Percentiles rank a stretch among this genome's conserved stretches.
Conservation (phyloP, 2,113 vertebrate genomes). For the Paramisgurnus dabryanus region DNA sequence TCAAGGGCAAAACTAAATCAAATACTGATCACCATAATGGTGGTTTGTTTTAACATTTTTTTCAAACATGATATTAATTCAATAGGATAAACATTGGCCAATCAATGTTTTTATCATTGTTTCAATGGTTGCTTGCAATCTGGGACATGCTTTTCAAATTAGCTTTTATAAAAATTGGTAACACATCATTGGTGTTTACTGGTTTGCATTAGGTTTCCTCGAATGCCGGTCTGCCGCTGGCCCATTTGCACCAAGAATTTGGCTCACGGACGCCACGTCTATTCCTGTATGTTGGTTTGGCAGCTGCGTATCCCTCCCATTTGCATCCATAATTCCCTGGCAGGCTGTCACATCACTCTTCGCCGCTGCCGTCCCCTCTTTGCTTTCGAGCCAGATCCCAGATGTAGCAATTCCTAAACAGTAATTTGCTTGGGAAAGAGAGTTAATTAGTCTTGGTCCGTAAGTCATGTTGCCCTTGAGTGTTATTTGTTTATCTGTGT, state of each 20-base stretch:
- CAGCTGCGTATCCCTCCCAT: conserved; percentile 36
- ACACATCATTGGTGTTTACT: too few relatives aligned
- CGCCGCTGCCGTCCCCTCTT: conserved; percentile 21
- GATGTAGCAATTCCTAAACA: conserved; percentile 34
- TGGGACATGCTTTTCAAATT: too few relatives aligned
- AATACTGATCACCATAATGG: too few relatives aligned
- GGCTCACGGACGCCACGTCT: conserved; percentile 16
- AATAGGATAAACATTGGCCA: too few relatives aligned
- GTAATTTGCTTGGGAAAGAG: conserved; percentile 43
- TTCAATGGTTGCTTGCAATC: too few relatives aligned
- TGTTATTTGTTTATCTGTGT: conserved; percentile 22
- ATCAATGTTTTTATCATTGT: too few relatives aligned
- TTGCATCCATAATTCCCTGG: conserved; percentile 45
- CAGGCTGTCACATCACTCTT: conserved; percentile 30
- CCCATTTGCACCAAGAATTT: not conserved
- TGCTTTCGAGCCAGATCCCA: conserved; percentile 22
- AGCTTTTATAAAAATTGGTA: too few relatives aligned
- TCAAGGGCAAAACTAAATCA: too few relatives aligned
- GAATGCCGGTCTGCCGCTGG: not conserved
- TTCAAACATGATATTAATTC: too few relatives aligned
- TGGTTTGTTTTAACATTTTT: too few relatives aligned
- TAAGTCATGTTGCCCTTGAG: conserved; percentile 35
- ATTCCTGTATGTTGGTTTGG: conserved; percentile 31
- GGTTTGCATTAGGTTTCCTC: not conserved
- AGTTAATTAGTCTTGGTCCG: conserved; percentile 42